Percentiles rank a stretch among this genome's conserved stretches.
Conservation (phyloP, 2,888 invertebrate species). For the Capitulum mitella region DNA sequence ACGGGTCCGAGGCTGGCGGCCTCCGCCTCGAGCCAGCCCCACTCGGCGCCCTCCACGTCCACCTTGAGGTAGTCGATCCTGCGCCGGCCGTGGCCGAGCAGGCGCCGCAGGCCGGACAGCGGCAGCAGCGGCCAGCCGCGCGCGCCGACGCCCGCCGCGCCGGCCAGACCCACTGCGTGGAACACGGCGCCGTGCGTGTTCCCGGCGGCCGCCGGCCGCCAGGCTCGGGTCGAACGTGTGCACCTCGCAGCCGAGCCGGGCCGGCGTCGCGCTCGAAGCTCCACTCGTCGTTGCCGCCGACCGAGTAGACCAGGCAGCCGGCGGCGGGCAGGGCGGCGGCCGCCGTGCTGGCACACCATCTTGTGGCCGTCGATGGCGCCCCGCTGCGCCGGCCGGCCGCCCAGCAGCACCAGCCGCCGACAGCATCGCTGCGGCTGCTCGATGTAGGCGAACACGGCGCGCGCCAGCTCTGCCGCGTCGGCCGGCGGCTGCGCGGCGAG, state of each 20-base stretch:
- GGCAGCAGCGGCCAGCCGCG: no score
- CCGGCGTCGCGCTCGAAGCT: not conserved
- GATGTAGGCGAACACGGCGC: not conserved
- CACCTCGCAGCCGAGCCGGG: not conserved
- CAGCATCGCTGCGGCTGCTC: not conserved
- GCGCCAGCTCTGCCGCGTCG: not conserved
- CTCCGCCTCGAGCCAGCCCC: no score
- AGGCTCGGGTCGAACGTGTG: constrained; percentile 4
- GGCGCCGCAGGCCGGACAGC: no score
- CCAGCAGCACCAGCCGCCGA: not conserved
- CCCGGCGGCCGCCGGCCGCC: not conserved
- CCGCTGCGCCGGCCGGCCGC: not conserved
- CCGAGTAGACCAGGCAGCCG: not conserved
- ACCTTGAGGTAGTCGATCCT: no score
- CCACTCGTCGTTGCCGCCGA: not conserved
- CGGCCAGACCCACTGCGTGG: not conserved
- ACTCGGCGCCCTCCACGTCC: no score
- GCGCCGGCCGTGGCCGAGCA: no score
- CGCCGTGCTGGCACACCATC: not conserved
- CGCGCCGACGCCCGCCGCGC: no score
- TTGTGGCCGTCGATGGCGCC: not conserved
- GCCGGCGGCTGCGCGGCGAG: not conserved
- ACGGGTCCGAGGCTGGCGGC: no score
- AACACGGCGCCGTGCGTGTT: not conserved
- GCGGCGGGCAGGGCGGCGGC: not conserved